A percentile compares a stretch with the other conserved stretches of the same genome.
phyloP scores from a whole-genome alignment of 2,797 vertebrate genomes.

The Mormyrus proboscirostris region DNA sequence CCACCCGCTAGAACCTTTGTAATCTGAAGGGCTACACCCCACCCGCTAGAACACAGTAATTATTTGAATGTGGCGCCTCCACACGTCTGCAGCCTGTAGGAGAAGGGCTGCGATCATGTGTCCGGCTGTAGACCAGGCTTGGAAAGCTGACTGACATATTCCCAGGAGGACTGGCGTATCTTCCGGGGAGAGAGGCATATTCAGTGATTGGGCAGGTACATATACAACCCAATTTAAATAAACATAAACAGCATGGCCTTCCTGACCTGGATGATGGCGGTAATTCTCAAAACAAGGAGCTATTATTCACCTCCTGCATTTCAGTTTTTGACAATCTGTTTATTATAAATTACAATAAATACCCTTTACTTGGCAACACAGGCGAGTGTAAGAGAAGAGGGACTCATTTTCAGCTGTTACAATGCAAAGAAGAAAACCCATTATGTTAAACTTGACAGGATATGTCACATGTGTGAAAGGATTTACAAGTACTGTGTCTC shows the following conservation, averaged over 20 bases:
- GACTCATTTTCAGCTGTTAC: slow-evolving; percentile 9
- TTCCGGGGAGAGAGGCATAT: not conserved
- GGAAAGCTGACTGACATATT: not conserved
- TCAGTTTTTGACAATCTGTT: slow-evolving; percentile 6
- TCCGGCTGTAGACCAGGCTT: not conserved
- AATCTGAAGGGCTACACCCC: slow-evolving; percentile 6
- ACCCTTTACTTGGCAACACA: not conserved
- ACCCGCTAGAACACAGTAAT: slow-evolving; percentile 20
- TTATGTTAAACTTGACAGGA: slow-evolving; percentile 24
- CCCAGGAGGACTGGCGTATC: not conserved
- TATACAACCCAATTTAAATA: not conserved
- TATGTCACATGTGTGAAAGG: slow-evolving; percentile 12
- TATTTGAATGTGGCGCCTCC: slow-evolving; percentile 16
- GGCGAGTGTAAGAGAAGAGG: not conserved
- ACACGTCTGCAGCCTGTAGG: not conserved
- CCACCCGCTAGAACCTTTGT: slow-evolving; percentile 19
- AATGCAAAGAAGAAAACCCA: slow-evolving; percentile 9
- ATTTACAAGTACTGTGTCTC: slow-evolving; percentile 18
- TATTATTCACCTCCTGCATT: not conserved
- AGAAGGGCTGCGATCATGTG: not conserved
- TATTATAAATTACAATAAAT: slow-evolving; percentile 14
- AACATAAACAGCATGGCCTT: not conserved
- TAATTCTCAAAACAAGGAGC: not conserved
- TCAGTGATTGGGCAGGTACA: not conserved
- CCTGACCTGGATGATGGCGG: not conserved